Percentiles rank a stretch among this genome's conserved stretches.
Conservation (phyloP, 2,797 vertebrate genomes). For the Bovichtus variegatus region DNA sequence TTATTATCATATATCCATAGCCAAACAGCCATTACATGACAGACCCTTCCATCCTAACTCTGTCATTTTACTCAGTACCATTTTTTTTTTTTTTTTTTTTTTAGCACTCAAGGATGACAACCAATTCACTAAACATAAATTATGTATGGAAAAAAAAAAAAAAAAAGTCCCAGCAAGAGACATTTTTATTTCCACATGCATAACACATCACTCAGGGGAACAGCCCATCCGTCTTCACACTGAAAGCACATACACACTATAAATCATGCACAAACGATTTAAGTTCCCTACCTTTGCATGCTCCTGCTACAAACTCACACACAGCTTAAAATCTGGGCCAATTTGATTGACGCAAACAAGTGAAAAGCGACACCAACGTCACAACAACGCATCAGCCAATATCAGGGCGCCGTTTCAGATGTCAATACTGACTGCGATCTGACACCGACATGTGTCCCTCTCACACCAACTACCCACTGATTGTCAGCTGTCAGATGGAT, state of each 20-base stretch:
- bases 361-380: constrained; percentile 54
- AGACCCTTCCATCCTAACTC: constrained; percentile 41
- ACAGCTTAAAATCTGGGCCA: constrained; percentile 50
- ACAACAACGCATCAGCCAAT: constrained; percentile 48
- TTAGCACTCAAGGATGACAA: constrained; percentile 54
- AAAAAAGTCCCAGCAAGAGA: constrained; percentile 49
- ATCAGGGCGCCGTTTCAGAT: constrained; percentile 42
- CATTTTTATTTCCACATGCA: constrained; percentile 74
- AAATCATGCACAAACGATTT: constrained; percentile 43
- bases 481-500: constrained; percentile 9
- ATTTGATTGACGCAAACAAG: constrained; percentile 57
- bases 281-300: constrained; percentile 8
- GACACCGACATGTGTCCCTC: constrained; percentile 48
- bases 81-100: constrained; percentile 18
- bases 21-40: constrained; percentile 22
- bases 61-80: constrained; percentile 12
- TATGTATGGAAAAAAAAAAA: constrained; percentile 68
- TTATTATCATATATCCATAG: constrained; percentile 38
- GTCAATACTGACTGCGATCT: constrained; percentile 41
- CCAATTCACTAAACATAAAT: constrained; percentile 74
- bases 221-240: constrained; percentile 57
- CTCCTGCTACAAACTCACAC: constrained; percentile 17
- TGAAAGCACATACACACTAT: constrained; percentile 26
- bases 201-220: constrained; percentile 66
- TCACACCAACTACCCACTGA: constrained; percentile 11